Evolutionary conservation across 2,888 invertebrate genomes (phyloP).

Genomic region (Keiferia lycopersicella): DNA sequence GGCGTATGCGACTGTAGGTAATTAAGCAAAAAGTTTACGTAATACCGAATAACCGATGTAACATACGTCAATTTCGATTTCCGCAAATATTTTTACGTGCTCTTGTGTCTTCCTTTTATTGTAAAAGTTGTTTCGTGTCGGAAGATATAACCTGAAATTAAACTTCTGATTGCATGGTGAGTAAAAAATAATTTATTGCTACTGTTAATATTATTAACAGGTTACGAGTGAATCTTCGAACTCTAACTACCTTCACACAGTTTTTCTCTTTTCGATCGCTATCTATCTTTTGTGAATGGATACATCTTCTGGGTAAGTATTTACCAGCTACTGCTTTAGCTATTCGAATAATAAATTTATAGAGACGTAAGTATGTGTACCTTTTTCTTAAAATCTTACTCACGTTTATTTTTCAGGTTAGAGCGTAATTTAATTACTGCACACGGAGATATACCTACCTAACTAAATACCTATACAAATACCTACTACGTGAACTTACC

Average conservation of each 20-base stretch:
- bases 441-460: too few relatives aligned
- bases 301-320: not conserved
- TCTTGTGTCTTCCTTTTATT: constrained; percentile 1
- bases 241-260: not conserved
- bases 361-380: not conserved
- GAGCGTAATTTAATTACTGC: too few relatives aligned
- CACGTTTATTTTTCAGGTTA: too few relatives aligned
- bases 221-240: not conserved
- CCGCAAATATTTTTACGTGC: constrained; percentile 47
- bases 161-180: not conserved
- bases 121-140: constrained; percentile 4
- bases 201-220: not conserved
- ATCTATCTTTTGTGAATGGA: not conserved
- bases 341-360: not conserved
- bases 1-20: constrained; percentile 69
- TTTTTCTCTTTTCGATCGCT: not conserved
- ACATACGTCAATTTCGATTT: constrained; percentile 64
- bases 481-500: too few relatives aligned
- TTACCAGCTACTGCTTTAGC: not conserved
- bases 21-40: constrained; percentile 78
- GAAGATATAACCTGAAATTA: constrained; percentile 1
- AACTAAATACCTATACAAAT: too few relatives aligned
- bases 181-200: not conserved
- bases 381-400: too few relatives aligned
- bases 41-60: constrained; percentile 62